phyloP scores from a whole-genome alignment of 1,140 invertebrate genomes.

The Atta colombica region DNA sequence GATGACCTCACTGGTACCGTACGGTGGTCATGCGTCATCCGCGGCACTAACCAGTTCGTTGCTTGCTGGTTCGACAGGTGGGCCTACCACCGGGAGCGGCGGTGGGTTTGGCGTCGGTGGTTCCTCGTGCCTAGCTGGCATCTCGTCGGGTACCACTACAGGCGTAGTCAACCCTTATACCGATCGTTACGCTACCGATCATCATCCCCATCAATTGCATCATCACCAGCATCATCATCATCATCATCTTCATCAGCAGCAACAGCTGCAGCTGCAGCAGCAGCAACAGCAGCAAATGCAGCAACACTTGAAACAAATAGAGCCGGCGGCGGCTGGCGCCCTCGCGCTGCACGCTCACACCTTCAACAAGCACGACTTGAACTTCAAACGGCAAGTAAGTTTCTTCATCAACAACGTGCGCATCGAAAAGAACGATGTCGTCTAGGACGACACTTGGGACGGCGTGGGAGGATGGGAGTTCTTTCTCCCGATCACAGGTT shows the following conservation, averaged over 20 bases:
- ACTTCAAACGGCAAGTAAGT: constrained; percentile 94
- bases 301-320: constrained; percentile 83
- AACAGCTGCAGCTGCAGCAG: constrained; percentile 74
- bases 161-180: constrained; percentile 84
- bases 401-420: constrained; percentile 92
- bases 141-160: constrained; percentile 85
- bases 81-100: constrained; percentile 61
- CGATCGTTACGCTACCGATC: constrained; percentile 78
- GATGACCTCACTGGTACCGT: constrained; percentile 79
- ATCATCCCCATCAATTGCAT: constrained; percentile 74
- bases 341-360: constrained; percentile 85
- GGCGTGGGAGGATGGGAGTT: constrained; percentile 44
- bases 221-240: constrained; percentile 73
- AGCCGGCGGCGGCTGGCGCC: constrained; percentile 85
- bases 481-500: constrained; percentile 55
- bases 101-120: constrained; percentile 59
- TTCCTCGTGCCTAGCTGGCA: constrained; percentile 81
- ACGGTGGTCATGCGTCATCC: constrained; percentile 72
- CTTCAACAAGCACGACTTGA: constrained; percentile 89
- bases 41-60: constrained; percentile 81
- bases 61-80: constrained; percentile 82
- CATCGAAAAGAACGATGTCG: constrained; percentile 90
- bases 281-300: constrained; percentile 78
- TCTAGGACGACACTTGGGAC: constrained; percentile 74
- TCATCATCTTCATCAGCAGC: constrained; percentile 71